Base-by-base conservation (phyloP, 2,113 vertebrate species). In the Colistium nudipinnis region DNA sequence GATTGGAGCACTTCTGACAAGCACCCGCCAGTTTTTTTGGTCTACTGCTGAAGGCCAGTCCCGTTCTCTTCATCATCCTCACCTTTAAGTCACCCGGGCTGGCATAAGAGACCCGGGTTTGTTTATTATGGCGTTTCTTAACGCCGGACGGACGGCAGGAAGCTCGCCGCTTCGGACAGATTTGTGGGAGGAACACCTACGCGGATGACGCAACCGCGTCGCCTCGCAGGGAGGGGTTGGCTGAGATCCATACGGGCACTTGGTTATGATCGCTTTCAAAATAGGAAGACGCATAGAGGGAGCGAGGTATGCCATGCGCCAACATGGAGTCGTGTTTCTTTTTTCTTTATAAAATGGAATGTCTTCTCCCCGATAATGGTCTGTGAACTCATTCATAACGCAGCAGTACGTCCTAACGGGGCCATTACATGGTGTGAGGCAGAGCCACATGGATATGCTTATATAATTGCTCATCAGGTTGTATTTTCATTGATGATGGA, bases 401-500 rank as follows among this genome's bases (percentile, higher is more conserved):
- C 55, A 68, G 55, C 39, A 6, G 28, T 48, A 41, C 73, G 24
- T 65, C 43, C 51, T 59, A 53, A 83, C 27, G 44, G 55, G 24
- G 31, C 44, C 27, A 67, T 76, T 78, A 70, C 70, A 33, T 43
- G 13, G 52, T 52, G 65, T 65, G 47, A 78, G 70, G 70, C 36
- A 74, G 62, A 63, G 68, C 33, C 65, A 28, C 54, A 33, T 70
- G 56, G 65, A 66, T 62, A 69, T 74, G 66, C 73, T 60, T 35
- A 53, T 75, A 67, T 84, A 87, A 89, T 86, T 83, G 81, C 59
- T 75, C 45, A 70, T 67, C 76, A 81, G 82, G 86, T 82, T 72
- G 70, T 78, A 73, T 76, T 65, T 79, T 83, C 75, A 83, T 87
- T 77, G 70, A 76, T 76, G 71, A 86, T 82, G 69, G 82, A 81